phyloP scores from a whole-genome alignment of 2,797 vertebrate genomes.

The Periophthalmus magnuspinnatus region DNA sequence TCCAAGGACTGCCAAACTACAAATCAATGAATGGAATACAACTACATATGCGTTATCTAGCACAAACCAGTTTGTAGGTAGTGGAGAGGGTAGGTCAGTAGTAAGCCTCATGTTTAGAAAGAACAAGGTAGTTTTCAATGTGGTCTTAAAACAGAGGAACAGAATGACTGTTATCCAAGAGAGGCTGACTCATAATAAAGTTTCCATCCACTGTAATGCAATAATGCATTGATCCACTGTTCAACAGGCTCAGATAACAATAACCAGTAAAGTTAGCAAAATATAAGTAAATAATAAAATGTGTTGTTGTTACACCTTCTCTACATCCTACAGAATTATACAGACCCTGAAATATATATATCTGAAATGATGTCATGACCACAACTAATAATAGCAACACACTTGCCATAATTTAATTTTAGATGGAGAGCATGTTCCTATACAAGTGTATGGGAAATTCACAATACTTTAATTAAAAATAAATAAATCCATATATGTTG shows the following conservation, averaged over 20 bases:
- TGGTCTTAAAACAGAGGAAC: not conserved
- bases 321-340: not conserved
- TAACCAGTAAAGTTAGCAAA: not conserved
- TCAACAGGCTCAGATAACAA: not conserved
- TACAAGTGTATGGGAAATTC: too few species aligned
- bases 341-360: not conserved
- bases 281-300: not conserved
- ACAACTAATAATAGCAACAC: not conserved
- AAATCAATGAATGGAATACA: not conserved
- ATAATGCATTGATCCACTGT: not conserved
- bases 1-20: not conserved
- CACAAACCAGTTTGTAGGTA: not conserved
- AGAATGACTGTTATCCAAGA: not conserved
- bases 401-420: not conserved
- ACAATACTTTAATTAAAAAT: too few species aligned
- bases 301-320: not conserved
- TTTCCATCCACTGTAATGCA: not conserved
- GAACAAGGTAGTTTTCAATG: not conserved
- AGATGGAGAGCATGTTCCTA: too few species aligned
- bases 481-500: too few species aligned
- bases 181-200: not conserved
- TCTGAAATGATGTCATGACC: not conserved
- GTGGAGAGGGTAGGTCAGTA: not conserved
- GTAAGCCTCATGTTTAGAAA: not conserved
- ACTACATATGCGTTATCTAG: not conserved